phyloP scores from a whole-genome alignment of 2,113 vertebrate species.

The Hippoglossus stenolepis region DNA sequence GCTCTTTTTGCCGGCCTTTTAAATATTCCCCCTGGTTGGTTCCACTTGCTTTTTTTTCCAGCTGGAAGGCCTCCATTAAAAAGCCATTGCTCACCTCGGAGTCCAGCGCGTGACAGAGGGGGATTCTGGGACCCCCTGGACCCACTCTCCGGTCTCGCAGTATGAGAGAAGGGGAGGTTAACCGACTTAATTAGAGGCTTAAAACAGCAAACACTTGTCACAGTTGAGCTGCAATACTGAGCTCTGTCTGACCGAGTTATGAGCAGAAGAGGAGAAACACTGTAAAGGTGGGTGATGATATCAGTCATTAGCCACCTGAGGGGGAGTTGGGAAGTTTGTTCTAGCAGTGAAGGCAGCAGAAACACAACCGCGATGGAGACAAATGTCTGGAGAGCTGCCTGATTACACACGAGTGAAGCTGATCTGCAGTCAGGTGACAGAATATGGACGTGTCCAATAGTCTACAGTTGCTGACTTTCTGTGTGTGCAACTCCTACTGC shows the following conservation, averaged over 20 bases:
- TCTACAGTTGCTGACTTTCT: conserved; percentile 14
- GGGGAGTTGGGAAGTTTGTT: conserved; percentile 41
- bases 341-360: conserved; percentile 2
- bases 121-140: conserved; percentile 41
- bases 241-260: conserved; percentile 57
- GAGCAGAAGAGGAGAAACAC: conserved; percentile 42
- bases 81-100: conserved; percentile 64
- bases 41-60: conserved; percentile 42
- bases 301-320: conserved; percentile 45
- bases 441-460: conserved; percentile 10
- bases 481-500: background rate
- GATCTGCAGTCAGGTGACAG: conserved; percentile 22
- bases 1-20: conserved; percentile 66
- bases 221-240: conserved; percentile 45
- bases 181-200: conserved; percentile 67
- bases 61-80: conserved; percentile 67
- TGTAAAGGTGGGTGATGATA: conserved; percentile 48
- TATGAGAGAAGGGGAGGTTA: conserved; percentile 45
- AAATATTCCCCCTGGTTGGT: conserved; percentile 65
- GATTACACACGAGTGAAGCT: conserved; percentile 34
- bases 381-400: conserved; percentile 55
- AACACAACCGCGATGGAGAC: conserved; percentile 38
- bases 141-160: conserved; percentile 32
- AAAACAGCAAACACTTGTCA: conserved; percentile 69
- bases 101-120: conserved; percentile 53